Evolutionary conservation across 2,113 vertebrate species (phyloP), one percentile per base, ranked within the genome.

Genomic region (Hydropotes inermis): DNA sequence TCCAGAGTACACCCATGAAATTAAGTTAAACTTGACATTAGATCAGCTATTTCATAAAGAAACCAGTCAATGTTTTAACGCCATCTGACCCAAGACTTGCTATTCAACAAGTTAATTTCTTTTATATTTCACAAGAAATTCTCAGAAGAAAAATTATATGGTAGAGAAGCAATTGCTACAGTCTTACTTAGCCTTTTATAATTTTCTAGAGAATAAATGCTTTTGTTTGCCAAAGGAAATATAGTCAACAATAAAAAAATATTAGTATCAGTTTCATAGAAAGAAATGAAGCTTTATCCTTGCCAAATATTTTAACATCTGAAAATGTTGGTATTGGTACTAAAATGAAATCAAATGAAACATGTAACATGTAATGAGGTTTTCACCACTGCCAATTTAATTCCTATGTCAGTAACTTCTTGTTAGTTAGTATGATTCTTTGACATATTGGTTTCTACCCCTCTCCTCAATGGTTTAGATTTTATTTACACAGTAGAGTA

Each of bases 341-440:
- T 87, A 91, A 94, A 96, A 93, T 60, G 57, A 95, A 97, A 95
- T 92, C 43, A 78, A 87, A 95, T 85, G 61, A 36, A 84, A 91
- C 28, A 52, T 15, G 61, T 64, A 47, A 88, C 33, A 85, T 64
- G 39, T 82, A 78, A 50, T 28, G 36, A 47, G 25, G 13, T 89
- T 96, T 97, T 87, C 83, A 82, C 27, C 36, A 82, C 25, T 89
- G 87, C 85, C 81, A 95, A 90, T n/a, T 87, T 57, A 57, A 57
- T 98, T 97, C 28, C n/a, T 97, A 0, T 58, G 76, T 67, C 83
- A 89, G 96, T 96, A 47, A 7, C 36, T 54, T 97, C 76, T 93
- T 97, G 79, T 90, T 96, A 95, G 97, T 74, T 96, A 21, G 58
- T 97, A 87, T 97, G 91, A 97, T 28, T 30, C 93, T 91, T n/a